These are phyloP conservation scores for Dasypogon diadema DNA, from an alignment of 2,888 invertebrate species.

Conservation along the genomic window DNA sequence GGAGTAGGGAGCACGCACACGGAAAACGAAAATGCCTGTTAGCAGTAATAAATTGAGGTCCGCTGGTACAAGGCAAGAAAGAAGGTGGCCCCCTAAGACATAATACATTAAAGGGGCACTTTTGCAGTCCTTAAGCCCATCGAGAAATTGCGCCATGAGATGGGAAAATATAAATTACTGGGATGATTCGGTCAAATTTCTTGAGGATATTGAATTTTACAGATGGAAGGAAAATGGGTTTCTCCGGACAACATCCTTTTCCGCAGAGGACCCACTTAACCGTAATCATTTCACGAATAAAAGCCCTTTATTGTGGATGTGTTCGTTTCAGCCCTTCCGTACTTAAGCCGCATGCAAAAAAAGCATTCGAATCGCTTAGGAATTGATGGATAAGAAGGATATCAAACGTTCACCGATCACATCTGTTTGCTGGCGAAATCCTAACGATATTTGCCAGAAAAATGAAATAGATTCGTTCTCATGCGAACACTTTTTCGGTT, in stretches of 20 bases:
- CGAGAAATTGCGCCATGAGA: neutral
- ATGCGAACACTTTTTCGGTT: too few species aligned
- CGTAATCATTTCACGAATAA: constrained; percentile 12
- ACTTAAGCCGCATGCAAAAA: too few species aligned
- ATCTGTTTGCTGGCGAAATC: neutral
- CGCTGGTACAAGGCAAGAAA: neutral
- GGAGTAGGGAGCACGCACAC: neutral
- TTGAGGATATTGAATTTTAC: constrained; percentile 32
- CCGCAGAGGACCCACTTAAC: constrained; percentile 3
- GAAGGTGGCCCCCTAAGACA: constrained; percentile 1
- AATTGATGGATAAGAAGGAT: constrained; percentile 18
- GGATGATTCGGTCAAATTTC: constrained; percentile 17
- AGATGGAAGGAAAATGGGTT: constrained; percentile 6
- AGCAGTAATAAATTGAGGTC: constrained; percentile 23
- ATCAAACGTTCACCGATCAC: constrained; percentile 14
- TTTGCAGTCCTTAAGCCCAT: neutral
- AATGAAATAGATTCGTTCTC: too few species aligned
- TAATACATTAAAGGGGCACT: neutral
- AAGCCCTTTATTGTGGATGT: neutral
- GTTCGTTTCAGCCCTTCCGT: too few species aligned
- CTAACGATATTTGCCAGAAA: too few species aligned
- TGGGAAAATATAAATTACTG: constrained; percentile 10
- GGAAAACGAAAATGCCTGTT: constrained; percentile 16
- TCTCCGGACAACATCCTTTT: constrained; percentile 13
- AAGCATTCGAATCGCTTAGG: neutral